Evolutionary conservation across 2,797 vertebrate genomes (phyloP).

Genomic region (Gastrophryne carolinensis): DNA sequence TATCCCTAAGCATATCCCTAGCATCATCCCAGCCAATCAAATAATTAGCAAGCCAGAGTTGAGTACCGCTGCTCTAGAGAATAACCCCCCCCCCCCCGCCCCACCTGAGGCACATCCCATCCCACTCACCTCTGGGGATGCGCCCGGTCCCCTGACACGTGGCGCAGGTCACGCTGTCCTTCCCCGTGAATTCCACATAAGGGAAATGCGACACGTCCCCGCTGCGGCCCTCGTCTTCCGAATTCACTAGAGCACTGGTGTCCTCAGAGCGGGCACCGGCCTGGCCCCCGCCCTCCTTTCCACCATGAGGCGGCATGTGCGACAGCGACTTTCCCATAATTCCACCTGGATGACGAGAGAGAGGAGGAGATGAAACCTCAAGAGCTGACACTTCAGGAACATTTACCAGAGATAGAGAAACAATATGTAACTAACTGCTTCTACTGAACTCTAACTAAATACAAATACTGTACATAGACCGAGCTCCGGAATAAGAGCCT

Average conservation of each 20-base stretch:
- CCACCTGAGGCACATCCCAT: too few relatives aligned
- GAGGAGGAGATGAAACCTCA: background rate
- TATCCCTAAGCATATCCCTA: background rate
- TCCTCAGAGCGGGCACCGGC: slow-evolving; percentile 69
- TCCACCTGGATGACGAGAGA: slow-evolving; percentile 25
- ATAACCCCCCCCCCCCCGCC: too few relatives aligned
- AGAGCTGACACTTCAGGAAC: background rate
- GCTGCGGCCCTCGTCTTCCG: slow-evolving; percentile 67
- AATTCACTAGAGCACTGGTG: slow-evolving; percentile 65
- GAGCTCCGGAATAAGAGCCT: too few relatives aligned
- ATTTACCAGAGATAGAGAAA: too few relatives aligned
- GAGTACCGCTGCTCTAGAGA: too few relatives aligned
- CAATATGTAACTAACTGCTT: too few relatives aligned
- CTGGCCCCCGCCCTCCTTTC: slow-evolving; percentile 75
- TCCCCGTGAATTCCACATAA: slow-evolving; percentile 91
- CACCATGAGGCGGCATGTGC: slow-evolving; percentile 73
- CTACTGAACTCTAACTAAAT: background rate
- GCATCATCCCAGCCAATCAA: too few relatives aligned
- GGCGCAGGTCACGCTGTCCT: slow-evolving; percentile 94
- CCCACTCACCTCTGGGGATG: slow-evolving; percentile 85
- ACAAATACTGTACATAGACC: too few relatives aligned
- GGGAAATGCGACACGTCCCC: slow-evolving; percentile 92
- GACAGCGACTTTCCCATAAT: slow-evolving; percentile 91
- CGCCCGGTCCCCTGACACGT: slow-evolving; percentile 95
- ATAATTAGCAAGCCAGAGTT: too few relatives aligned